Percentiles rank a stretch among this genome's conserved stretches.
Conservation (phyloP, 2,797 vertebrate genomes). For the Hippoglossus hippoglossus region DNA sequence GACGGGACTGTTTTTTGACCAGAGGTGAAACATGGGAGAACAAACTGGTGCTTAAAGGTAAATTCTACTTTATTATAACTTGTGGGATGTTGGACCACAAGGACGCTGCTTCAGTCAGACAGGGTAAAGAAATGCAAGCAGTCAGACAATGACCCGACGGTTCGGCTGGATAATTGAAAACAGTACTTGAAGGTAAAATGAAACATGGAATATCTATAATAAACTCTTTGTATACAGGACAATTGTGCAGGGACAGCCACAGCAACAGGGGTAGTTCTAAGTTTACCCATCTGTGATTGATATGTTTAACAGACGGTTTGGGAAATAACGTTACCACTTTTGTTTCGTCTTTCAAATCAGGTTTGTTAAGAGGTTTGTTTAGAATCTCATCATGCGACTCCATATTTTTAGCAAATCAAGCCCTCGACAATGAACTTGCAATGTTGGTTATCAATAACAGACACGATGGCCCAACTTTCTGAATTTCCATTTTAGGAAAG, state of each 20-base stretch:
- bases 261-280: neutral
- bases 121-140: neutral
- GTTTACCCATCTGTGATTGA: neutral
- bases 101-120: neutral
- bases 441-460: neutral
- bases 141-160: neutral
- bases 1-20: slow-evolving; percentile 20
- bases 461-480: too few relatives aligned
- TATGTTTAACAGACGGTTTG: neutral
- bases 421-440: neutral
- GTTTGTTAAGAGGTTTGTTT: neutral
- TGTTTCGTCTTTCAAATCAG: neutral
- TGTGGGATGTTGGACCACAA: neutral
- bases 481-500: neutral
- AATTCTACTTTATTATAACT: slow-evolving; percentile 11
- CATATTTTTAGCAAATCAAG: neutral
- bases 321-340: neutral
- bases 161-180: neutral
- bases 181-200: neutral
- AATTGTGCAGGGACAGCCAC: neutral
- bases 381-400: neutral
- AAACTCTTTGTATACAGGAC: neutral
- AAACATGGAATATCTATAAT: neutral
- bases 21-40: slow-evolving; percentile 4
- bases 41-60: neutral